A percentile compares a stretch with the other conserved stretches of the same genome.
These are phyloP conservation scores for Hephaestus fuliginosus DNA, from an alignment of 2,797 vertebrate genomes.

Conservation along the genomic window DNA sequence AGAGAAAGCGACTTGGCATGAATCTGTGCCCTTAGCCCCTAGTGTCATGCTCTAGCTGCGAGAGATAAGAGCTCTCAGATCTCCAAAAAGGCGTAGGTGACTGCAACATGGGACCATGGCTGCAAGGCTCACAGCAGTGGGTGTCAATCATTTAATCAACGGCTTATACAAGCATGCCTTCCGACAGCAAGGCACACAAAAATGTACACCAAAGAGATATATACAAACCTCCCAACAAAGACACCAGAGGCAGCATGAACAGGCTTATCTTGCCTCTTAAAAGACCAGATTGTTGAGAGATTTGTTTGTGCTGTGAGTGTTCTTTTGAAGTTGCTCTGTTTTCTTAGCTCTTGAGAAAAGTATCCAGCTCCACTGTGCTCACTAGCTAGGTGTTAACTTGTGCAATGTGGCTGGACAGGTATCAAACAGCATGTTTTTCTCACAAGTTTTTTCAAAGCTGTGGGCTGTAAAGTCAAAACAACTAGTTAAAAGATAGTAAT, in stretches of 20 bases:
- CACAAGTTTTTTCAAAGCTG: too few species aligned
- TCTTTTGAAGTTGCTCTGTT: background rate
- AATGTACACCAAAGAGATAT: background rate
- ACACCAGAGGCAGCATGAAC: too few species aligned
- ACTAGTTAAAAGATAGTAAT: too few species aligned
- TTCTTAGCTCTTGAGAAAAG: too few species aligned
- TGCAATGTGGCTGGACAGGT: too few species aligned
- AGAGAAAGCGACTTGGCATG: constrained; percentile 50
- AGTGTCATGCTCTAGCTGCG: constrained; percentile 59
- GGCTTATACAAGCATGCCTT: constrained; percentile 9
- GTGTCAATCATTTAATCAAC: constrained; percentile 37
- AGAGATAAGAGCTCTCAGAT: constrained; percentile 72
- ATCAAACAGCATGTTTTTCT: too few species aligned
- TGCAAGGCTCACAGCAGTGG: constrained; percentile 15
- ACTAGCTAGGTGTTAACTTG: too few species aligned
- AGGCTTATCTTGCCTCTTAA: background rate
- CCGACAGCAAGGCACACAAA: background rate
- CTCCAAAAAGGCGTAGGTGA: constrained; percentile 51
- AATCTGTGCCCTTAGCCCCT: constrained; percentile 62
- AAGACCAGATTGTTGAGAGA: background rate
- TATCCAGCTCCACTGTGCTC: too few species aligned
- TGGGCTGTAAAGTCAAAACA: too few species aligned
- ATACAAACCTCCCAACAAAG: constrained; percentile 13
- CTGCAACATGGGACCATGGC: constrained; percentile 41
- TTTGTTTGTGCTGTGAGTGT: background rate